phyloP scores from a whole-genome alignment of 2,888 invertebrate species.

The Eristalinus aeneus region DNA sequence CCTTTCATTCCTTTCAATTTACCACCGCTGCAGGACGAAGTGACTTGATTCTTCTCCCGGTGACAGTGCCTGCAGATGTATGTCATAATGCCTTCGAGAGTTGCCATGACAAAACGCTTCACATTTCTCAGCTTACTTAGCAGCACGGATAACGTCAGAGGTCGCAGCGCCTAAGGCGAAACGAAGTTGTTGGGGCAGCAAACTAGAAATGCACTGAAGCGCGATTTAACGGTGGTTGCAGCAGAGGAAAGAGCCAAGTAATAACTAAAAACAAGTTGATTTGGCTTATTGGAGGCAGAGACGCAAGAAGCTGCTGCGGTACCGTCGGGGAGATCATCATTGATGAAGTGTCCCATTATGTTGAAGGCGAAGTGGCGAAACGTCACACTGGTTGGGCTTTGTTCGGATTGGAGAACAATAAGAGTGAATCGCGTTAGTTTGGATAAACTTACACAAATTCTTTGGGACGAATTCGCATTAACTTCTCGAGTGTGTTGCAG shows the following conservation, averaged over 20 bases:
- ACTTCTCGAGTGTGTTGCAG: background rate
- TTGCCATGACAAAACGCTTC: conserved; percentile 48
- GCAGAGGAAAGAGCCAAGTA: background rate
- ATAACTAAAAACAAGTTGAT: conserved; percentile 60
- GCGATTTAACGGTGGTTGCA: background rate
- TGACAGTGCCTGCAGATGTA: conserved; percentile 42
- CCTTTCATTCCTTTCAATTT: conserved; percentile 18
- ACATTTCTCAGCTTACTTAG: conserved; percentile 51
- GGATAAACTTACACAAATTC: no score
- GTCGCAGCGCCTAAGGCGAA: conserved; percentile 56
- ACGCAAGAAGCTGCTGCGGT: conserved; percentile 19
- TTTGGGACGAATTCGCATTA: no score
- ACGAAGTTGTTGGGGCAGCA: conserved; percentile 53
- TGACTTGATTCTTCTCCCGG: background rate
- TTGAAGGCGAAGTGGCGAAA: conserved; percentile 21
- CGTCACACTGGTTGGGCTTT: background rate
- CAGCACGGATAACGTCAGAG: conserved; percentile 27
- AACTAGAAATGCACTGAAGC: conserved; percentile 17
- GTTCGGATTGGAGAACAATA: background rate
- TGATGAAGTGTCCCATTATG: conserved; percentile 51
- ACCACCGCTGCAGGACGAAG: conserved; percentile 30
- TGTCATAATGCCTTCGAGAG: conserved; percentile 39
- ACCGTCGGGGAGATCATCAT: conserved; percentile 49
- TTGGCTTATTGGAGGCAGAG: conserved; percentile 65
- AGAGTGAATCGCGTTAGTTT: background rate